Evolutionary conservation across 2,797 vertebrate genomes (phyloP).

Genomic region (Vipera ursinii): DNA sequence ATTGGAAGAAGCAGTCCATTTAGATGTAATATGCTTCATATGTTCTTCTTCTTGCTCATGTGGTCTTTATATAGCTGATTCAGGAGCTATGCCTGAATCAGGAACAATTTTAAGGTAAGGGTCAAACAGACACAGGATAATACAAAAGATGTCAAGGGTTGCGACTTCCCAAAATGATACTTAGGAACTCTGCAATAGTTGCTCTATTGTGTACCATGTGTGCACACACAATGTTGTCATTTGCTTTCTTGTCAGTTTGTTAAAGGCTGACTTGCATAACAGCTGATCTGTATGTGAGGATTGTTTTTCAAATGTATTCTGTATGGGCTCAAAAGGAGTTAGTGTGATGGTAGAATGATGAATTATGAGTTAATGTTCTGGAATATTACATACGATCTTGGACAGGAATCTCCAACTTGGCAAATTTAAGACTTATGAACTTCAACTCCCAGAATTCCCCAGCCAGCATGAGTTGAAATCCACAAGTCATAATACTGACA

Average conservation of each 20-base stretch:
- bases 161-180: not conserved
- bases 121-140: not conserved
- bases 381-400: not conserved
- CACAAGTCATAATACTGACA: too few relatives aligned
- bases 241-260: not conserved
- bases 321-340: not conserved
- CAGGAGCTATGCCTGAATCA: not conserved
- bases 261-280: not conserved
- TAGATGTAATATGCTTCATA: not conserved
- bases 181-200: not conserved
- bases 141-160: not conserved
- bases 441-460: too few relatives aligned
- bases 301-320: not conserved
- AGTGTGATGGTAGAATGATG: not conserved
- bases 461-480: too few relatives aligned
- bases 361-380: not conserved
- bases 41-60: not conserved
- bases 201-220: not conserved
- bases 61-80: not conserved
- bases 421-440: too few relatives aligned
- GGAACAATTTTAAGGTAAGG: not conserved
- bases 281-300: not conserved
- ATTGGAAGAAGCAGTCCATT: slow-evolving; percentile 3
- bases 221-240: not conserved
- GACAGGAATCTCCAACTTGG: too few relatives aligned